Conservation (phyloP, 2,797 vertebrate genomes). For the Pangasius larnaudii region DNA sequence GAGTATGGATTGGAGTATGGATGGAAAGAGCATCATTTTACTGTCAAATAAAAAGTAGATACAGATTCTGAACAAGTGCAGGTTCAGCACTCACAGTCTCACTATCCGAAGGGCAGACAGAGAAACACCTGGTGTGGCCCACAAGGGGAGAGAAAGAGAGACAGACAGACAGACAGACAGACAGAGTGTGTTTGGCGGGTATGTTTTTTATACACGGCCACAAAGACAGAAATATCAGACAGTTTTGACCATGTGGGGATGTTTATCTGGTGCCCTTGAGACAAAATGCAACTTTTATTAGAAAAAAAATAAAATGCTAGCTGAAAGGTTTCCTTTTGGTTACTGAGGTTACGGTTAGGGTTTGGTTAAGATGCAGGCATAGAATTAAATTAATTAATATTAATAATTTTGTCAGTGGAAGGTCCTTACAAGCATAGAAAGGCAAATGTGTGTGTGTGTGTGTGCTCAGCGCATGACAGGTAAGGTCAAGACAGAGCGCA, state of each 20-base stretch:
- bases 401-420: background rate
- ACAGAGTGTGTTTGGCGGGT: background rate
- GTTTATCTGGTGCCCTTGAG: background rate
- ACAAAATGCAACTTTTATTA: background rate
- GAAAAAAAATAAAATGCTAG: background rate
- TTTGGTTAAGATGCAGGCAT: background rate
- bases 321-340: background rate
- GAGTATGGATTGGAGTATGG: background rate
- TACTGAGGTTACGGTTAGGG: background rate
- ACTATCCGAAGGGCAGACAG: background rate
- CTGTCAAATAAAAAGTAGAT: background rate
- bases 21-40: background rate
- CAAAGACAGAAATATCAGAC: background rate
- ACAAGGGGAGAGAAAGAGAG: background rate
- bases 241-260: background rate
- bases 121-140: background rate
- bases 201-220: background rate
- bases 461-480: background rate
- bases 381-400: background rate
- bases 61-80: background rate
- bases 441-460: background rate
- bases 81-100: background rate
- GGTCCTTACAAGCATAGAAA: background rate
- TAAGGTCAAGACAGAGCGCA: background rate
- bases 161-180: background rate